Conservation (phyloP, 2,113 vertebrate genomes). For the Anoplopoma fimbria region DNA sequence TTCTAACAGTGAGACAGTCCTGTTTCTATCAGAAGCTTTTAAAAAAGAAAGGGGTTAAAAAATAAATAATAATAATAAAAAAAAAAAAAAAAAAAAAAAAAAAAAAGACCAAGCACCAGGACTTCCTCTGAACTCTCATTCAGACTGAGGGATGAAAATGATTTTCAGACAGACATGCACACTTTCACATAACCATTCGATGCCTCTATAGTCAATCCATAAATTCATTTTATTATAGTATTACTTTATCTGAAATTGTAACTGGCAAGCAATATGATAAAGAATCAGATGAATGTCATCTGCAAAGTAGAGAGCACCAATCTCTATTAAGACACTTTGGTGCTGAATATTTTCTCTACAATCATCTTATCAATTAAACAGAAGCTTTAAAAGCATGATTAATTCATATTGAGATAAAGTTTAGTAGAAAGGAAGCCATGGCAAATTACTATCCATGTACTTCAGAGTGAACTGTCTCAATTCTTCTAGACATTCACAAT, state of each 20-base stretch:
- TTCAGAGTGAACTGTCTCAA: neutral
- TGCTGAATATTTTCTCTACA: slow-evolving; percentile 21
- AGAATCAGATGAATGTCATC: slow-evolving; percentile 11
- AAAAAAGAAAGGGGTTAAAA: neutral
- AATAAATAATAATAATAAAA: no score
- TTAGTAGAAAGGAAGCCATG: neutral
- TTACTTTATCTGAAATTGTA: neutral
- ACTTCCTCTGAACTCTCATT: neutral
- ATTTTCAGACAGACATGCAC: neutral
- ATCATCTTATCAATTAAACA: slow-evolving; percentile 3
- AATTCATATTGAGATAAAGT: neutral
- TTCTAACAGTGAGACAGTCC: slow-evolving; percentile 14
- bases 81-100: neutral
- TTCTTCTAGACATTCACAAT: neutral
- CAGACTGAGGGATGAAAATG: neutral
- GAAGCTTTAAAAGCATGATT: slow-evolving; percentile 6
- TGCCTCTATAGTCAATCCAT: slow-evolving; percentile 10
- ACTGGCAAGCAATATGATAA: neutral
- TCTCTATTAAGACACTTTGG: slow-evolving; percentile 1
- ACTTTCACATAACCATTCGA: neutral
- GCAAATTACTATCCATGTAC: neutral
- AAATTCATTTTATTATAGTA: neutral
- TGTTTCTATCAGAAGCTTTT: slow-evolving; percentile 32
- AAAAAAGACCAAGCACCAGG: neutral
- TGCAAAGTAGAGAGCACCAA: neutral